Evolutionary conservation across 2,113 vertebrate species (phyloP).

Genomic region (Lutjanus erythropterus): DNA sequence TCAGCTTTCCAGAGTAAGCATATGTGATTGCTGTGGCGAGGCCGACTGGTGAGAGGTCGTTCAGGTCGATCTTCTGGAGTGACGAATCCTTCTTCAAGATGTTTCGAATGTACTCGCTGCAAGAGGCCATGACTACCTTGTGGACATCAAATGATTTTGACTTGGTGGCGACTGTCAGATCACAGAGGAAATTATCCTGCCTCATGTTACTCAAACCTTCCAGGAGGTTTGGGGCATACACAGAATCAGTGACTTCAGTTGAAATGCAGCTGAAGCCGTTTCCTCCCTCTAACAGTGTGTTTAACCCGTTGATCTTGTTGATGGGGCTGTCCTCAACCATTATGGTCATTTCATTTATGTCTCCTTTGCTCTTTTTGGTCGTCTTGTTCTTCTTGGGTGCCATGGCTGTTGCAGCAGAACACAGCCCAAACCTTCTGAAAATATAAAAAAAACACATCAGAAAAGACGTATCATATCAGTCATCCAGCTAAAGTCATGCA

Average conservation of each 20-base stretch:
- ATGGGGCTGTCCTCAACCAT: slow-evolving; percentile 94
- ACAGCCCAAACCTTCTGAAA: slow-evolving; percentile 87
- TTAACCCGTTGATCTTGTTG: slow-evolving; percentile 93
- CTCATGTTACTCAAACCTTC: slow-evolving; percentile 96
- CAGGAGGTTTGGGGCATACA: slow-evolving; percentile 93
- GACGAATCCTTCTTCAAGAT: slow-evolving; percentile 94
- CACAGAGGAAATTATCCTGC: slow-evolving; percentile 95
- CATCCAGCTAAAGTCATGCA: background rate
- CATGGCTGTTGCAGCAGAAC: slow-evolving; percentile 90
- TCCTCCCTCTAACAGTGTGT: slow-evolving; percentile 92
- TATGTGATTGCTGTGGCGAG: slow-evolving; percentile 95
- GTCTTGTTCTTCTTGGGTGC: slow-evolving; percentile 98
- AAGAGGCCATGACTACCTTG: slow-evolving; percentile 97
- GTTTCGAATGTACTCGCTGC: slow-evolving; percentile 94
- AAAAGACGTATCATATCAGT: background rate
- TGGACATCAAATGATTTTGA: slow-evolving; percentile 97
- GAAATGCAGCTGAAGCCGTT: slow-evolving; percentile 97
- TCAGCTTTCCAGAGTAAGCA: slow-evolving; percentile 96
- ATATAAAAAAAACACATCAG: slow-evolving; percentile 21
- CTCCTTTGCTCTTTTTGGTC: slow-evolving; percentile 93
- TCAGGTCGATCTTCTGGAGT: slow-evolving; percentile 93
- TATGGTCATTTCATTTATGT: slow-evolving; percentile 93
- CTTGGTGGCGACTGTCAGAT: slow-evolving; percentile 95
- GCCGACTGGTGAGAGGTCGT: slow-evolving; percentile 92
- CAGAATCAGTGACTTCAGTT: slow-evolving; percentile 92